Base-by-base conservation (phyloP, 2,113 vertebrate genomes). In the Semnornis frantzii region DNA sequence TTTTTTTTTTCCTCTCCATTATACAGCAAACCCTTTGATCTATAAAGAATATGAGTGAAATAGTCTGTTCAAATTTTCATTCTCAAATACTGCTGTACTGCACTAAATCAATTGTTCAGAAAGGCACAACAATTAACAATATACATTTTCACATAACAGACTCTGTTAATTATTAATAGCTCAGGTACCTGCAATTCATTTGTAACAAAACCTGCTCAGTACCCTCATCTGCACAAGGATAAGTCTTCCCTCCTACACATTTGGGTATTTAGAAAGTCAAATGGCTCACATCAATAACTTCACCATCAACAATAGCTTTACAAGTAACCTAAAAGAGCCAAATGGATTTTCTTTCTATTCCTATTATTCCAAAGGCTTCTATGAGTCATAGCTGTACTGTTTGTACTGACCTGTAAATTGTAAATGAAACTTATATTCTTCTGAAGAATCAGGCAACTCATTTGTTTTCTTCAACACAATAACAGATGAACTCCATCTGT, bases 91-190 rank as follows among this genome's bases (percentile, higher is more conserved):
- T 77, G 72, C 20, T 71, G 37, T 52, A 62, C 80, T 42, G 65
- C 94, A 52, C 50, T 19, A 94, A 94, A 96, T 66, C 95, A 93
- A 93, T 95, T 84, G 74, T 95, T 94, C 89, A 92, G 90, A 95
- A 81, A 72, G 91, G 87, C 90, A 96, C 95, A 94, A 97, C 93
- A 96, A 96, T 97, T 96, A 95, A 97, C 95, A 97, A 97, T 94
- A 95, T 55, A 62, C 76, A 85, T 96, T 97, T 85, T 95, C 66
- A 97, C 94, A 33, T 4, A 94, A 90, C 74, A 94, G 92, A 39
- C 91, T 21, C 89, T 94, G 95, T 97, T 97, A 97, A 97, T 97
- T 93, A 97, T 98, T 97, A 97, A 97, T 92, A 93, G 76, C 58
- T 74, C 42, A 25, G 87, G 92, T 83, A 90, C 66, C 44, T 37